A percentile compares a stretch with the other conserved stretches of the same genome.
Evolutionary conservation across 2,113 vertebrate genomes (phyloP).

Genomic region (Hippocampus zosterae): DNA sequence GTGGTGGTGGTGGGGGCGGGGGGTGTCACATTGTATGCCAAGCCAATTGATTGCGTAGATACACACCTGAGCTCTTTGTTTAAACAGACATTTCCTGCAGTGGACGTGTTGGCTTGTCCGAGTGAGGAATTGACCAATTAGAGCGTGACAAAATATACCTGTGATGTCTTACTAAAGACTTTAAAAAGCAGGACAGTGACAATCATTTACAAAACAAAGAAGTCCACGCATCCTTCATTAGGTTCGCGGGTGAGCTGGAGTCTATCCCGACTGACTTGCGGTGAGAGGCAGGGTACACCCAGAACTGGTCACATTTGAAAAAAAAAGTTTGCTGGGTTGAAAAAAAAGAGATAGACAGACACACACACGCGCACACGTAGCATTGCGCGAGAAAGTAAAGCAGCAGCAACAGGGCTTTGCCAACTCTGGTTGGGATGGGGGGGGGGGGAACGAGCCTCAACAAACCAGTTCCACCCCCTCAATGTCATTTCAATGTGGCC

Average conservation of each 20-base stretch:
- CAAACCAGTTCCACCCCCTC: background rate
- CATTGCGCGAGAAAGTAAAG: slow-evolving; percentile 1
- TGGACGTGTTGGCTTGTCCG: slow-evolving; percentile 16
- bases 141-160: background rate
- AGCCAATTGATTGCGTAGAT: slow-evolving; percentile 45
- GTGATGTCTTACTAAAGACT: background rate
- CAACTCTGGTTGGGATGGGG: slow-evolving; percentile 11
- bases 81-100: slow-evolving; percentile 48
- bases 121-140: background rate
- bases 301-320: too few relatives aligned
- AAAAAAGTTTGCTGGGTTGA: too few relatives aligned
- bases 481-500: slow-evolving; percentile 13
- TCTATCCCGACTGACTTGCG: too few relatives aligned
- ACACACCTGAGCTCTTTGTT: slow-evolving; percentile 30
- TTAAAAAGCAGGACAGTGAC: background rate
- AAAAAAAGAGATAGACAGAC: too few relatives aligned
- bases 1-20: too few relatives aligned
- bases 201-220: background rate
- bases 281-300: too few relatives aligned
- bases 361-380: background rate
- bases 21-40: background rate
- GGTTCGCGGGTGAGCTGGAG: too few relatives aligned
- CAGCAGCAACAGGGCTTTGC: slow-evolving; percentile 7
- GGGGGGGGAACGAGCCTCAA: background rate
- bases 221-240: background rate